These are phyloP conservation scores for Ciconia stormi DNA, from an alignment of 2,113 vertebrate genomes.

Conservation along the genomic window DNA sequence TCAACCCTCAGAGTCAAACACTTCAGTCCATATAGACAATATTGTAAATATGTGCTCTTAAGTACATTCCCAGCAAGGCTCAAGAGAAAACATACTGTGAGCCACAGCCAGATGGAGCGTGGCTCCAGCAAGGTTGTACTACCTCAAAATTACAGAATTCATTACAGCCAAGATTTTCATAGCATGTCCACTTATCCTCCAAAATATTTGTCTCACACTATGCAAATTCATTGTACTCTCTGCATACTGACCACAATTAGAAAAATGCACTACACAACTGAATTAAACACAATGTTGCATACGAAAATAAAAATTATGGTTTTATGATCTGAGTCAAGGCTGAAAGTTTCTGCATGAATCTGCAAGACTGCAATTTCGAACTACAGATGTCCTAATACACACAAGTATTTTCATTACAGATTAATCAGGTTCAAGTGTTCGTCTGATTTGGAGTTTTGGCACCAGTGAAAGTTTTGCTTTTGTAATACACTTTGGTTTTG, in stretches of 20 bases:
- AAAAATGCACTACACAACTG: not conserved
- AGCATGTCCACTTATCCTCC: not conserved
- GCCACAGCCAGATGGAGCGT: not conserved
- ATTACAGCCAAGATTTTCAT: not conserved
- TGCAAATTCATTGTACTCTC: not conserved
- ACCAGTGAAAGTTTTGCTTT: not conserved
- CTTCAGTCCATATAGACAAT: not conserved
- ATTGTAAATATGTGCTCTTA: not conserved
- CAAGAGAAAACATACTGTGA: not conserved
- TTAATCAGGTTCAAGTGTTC: not conserved
- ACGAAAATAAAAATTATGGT: not conserved
- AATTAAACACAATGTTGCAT: not conserved
- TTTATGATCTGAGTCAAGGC: not conserved
- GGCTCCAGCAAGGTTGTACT: not conserved
- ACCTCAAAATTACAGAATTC: not conserved
- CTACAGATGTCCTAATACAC: not conserved
- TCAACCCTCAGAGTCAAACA: not conserved
- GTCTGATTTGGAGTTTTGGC: not conserved
- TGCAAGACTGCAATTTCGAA: not conserved
- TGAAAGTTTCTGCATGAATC: not conserved
- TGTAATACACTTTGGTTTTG: not conserved
- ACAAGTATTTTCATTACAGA: not conserved
- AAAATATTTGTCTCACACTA: not conserved
- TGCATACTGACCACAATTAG: not conserved
- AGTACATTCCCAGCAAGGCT: not conserved